These are phyloP conservation scores for Neodiprion pinetum DNA, from an alignment of 1,140 invertebrate genomes.

Conservation along the genomic window DNA sequence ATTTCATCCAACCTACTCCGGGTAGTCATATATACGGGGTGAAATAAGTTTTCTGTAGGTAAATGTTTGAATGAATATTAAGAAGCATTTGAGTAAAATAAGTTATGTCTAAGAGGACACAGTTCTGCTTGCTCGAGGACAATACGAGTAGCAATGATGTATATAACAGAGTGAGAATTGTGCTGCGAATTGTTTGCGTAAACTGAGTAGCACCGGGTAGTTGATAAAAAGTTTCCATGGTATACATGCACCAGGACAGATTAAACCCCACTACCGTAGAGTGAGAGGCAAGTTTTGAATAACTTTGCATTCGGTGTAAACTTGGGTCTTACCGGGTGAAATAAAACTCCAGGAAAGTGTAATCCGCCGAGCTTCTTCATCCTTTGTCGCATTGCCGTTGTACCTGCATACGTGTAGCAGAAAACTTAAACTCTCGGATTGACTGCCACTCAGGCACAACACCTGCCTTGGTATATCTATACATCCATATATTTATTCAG, in stretches of 20 bases:
- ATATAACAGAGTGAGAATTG: neutral
- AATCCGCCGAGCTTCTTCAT: neutral
- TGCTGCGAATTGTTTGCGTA: neutral
- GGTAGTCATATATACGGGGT: no score
- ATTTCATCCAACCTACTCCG: no score
- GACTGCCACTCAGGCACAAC: neutral
- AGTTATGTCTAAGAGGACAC: neutral
- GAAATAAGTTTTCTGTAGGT: no score
- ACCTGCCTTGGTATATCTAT: neutral
- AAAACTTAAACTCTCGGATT: neutral
- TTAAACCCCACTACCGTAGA: neutral
- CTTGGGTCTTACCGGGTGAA: neutral
- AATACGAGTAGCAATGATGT: neutral
- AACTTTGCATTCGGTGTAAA: neutral
- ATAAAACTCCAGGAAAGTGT: neutral
- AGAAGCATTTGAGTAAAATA: neutral
- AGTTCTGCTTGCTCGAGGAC: neutral
- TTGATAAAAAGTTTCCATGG: neutral
- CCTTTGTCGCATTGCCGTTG: neutral
- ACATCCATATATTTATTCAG: neutral
- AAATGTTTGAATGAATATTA: neutral
- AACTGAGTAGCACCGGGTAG: neutral
- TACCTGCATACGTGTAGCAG: no score
- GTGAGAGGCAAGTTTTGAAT: neutral
- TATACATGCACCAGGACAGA: neutral